Base-by-base conservation (phyloP, 2,797 vertebrate genomes). In the Alcedo quadribrachys region DNA sequence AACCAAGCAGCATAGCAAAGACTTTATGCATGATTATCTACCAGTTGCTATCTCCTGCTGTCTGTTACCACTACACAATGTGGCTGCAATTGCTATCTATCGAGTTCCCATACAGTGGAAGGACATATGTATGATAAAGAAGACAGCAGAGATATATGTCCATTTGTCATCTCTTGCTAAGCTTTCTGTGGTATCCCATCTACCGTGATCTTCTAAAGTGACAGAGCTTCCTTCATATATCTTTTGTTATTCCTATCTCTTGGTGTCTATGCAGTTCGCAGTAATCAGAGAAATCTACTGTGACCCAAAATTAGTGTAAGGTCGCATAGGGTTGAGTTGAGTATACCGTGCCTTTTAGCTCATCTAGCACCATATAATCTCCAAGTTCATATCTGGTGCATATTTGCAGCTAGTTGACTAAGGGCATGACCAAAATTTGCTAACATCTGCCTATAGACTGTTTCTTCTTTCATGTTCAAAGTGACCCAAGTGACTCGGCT, bases 81-180 rank as follows among this genome's bases (percentile, higher is more conserved):
- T 0, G 14, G 37, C 22, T 81, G 27, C 37, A 66, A 45, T 5
- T 33, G 60, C 40, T 30, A 20, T 43, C 30, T 35, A 12, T 22
- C 46, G 37, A 12, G 20, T 48, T 84, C 68, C 27, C 32, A 30
- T 15, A 69, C 12, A 55, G 12, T 3, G 42, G 14, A 81, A 15
- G 14, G 16, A 58, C 9, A 33, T 9, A 9, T 0, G 4, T 8
- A 9, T 0, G 4, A 51, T 30, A 57, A 79, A 65, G 40, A 61
- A 54, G 33, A 55, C 18, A 58, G 55, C 22, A 78, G 58, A 79
- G 15, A 24, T n/a, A 6, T n/a, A 14, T 53, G 42, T 30, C 11
- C 43, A 37, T 15, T 66, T 55, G 75, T 9, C 20, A 62, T 45
- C 50, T 65, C 22, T 37, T 73, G 27, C 30, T 63, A 73, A 58